Base-by-base conservation (phyloP, 30 jellyfish, hydroid and myxozoan species). In the Haliclystus octoradiatus region DNA sequence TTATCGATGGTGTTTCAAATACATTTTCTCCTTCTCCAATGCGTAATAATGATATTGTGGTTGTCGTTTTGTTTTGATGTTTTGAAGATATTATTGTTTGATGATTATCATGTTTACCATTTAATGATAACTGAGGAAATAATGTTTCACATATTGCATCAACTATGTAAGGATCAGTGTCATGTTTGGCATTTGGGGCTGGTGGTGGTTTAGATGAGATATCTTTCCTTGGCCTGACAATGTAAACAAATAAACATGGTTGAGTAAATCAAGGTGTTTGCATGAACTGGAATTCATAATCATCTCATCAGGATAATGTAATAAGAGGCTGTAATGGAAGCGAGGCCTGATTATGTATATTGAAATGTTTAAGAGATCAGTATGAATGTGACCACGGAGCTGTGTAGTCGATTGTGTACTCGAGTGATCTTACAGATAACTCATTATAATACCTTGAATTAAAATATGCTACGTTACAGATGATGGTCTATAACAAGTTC, bases 91-190 rank as follows among this genome's bases (percentile, higher is more conserved):
- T 40, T 40, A 19, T 40, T 40, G 57, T 40, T 40, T 9, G 9
- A 5, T 40, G 57, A 5, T 9, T 9, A 40, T 40, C 57, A 5
- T 40, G 57, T 40, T 40, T 40, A 19, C 57, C 49, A 19, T 76
- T 66, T 3, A 86, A 22, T 9, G 96, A 78, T 26, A 86, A 75
- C 29, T 78, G 92, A 7, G 96, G 96, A 46, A 86, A 86, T 19
- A 86, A 62, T 53, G 53, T 67, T 14, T 79, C 85, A n/a, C 93
- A 84, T 28, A 86, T 49, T 9, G 83, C 94, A 74, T 78, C 96
- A 31, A 86, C 92, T 65, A 86, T 78, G 69, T 77, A 86, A 4
- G 96, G 96, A 49, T 86, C 94, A 0, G 78, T 88, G 5, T 80
- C 85, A 33, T 63, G 63, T 60, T 66, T 68, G 25, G 63, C 24